Evolutionary conservation across 1,140 invertebrate species (phyloP), one percentile per base, ranked within the genome.

Genomic region (Drosophila sechellia): DNA sequence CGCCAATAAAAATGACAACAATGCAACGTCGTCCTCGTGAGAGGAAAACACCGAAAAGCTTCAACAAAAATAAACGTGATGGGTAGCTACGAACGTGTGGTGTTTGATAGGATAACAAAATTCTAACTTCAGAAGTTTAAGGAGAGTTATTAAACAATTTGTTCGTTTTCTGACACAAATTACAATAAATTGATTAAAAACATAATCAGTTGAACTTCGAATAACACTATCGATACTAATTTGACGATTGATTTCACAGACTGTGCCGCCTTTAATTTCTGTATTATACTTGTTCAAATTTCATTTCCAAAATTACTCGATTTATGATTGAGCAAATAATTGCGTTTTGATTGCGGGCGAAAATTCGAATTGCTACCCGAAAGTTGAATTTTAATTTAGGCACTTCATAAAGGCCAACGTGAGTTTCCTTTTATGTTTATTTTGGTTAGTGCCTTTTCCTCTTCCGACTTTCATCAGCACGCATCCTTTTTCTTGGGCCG

Each of bases 381-480:
- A 48, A 31, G 13, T 61, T 10, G 27, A 57, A 49, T 66, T 65
- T 68, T 52, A 68, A 43, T 37, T 65, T 68, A 15, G 58, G 60
- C 54, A 59, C 37, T 63, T 64, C 45, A 68, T 27, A 35, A 40
- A n/a, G 50, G n/a, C 27, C 20, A 48, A 57, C 20, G 52, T 37
- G 34, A 49, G 49, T 71, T 71, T 49, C 52, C 68, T 71, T 71
- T 70, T 71, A 71, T 70, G 43, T 71, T 70, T 70, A 39, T 69
- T 56, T 70, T 55, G 37, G 27, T 63, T 68, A 54, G 34, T 56
- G 25, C 15, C 15, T 64, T 10, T 22, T 20, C 8, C 63, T 49
- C n/a, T 37, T 22, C 31, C 54, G 15, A 58, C 35, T 56, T 63
- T 63, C 25, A 37, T 43, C 55, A n/a, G 54, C 59, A 13, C 54